Evolutionary conservation across 1,140 invertebrate species (phyloP).

Genomic region (Lucilia cuprina): DNA sequence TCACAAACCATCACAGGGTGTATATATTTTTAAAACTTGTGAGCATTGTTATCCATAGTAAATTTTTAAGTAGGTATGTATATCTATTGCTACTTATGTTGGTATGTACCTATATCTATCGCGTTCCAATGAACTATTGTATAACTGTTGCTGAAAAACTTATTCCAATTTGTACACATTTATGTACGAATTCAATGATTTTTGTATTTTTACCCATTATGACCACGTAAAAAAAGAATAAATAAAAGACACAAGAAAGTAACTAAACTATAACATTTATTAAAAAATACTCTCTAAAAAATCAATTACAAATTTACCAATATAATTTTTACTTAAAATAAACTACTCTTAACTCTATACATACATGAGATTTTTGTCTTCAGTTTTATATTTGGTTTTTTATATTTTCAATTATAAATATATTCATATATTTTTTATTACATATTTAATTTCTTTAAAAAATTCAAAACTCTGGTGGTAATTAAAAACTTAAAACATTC

Average conservation of each 20-base stretch:
- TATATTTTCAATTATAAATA: constrained; percentile 6
- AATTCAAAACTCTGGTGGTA: background rate
- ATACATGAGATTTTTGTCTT: constrained; percentile 28
- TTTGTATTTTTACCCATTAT: too few relatives aligned
- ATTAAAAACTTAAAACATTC: background rate
- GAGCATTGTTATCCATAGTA: too few relatives aligned
- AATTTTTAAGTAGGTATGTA: too few relatives aligned
- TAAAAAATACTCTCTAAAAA: constrained; percentile 34
- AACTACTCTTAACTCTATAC: constrained; percentile 28
- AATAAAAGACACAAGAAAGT: background rate
- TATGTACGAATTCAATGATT: too few relatives aligned
- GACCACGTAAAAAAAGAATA: background rate
- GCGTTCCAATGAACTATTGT: too few relatives aligned
- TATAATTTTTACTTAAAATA: constrained; percentile 31
- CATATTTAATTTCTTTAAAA: background rate
- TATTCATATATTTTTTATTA: background rate
- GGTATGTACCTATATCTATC: too few relatives aligned
- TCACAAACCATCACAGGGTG: too few relatives aligned
- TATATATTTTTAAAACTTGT: too few relatives aligned
- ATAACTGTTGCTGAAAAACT: too few relatives aligned
- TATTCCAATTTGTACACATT: too few relatives aligned
- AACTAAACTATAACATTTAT: constrained; percentile 34
- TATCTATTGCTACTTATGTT: too few relatives aligned
- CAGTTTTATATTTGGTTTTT: background rate
- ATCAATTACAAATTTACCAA: constrained; percentile 34